phyloP scores from a whole-genome alignment of 2,797 vertebrate species.

The Sebastes paucispinis region DNA sequence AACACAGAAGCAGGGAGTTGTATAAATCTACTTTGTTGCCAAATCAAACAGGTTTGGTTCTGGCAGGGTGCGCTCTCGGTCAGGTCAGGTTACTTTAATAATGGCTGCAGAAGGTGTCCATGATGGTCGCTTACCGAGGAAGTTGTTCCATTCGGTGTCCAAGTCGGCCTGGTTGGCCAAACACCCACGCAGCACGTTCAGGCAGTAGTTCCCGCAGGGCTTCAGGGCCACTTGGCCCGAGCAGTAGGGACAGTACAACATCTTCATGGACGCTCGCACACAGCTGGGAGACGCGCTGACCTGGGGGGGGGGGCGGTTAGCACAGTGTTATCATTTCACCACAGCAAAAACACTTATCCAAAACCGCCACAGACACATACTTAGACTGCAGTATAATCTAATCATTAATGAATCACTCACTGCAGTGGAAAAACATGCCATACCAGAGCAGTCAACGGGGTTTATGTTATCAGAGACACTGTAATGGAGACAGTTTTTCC shows the following conservation, averaged over 20 bases:
- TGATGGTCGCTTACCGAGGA: slow-evolving; percentile 88
- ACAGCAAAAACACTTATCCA: slow-evolving; percentile 33
- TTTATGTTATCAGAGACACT: slow-evolving; percentile 52
- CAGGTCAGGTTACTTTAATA: neutral
- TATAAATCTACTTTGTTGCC: slow-evolving; percentile 10
- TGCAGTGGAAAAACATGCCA: slow-evolving; percentile 55
- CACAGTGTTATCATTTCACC: slow-evolving; percentile 35
- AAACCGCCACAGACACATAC: slow-evolving; percentile 7
- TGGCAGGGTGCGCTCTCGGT: neutral
- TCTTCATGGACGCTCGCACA: slow-evolving; percentile 90
- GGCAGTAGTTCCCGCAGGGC: slow-evolving; percentile 97
- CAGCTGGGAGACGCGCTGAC: slow-evolving; percentile 91
- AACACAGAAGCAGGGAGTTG: neutral
- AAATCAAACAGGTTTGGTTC: slow-evolving; percentile 28
- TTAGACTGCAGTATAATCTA: slow-evolving; percentile 42
- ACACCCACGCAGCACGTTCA: slow-evolving; percentile 96
- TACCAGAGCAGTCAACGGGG: slow-evolving; percentile 27
- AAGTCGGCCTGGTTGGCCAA: slow-evolving; percentile 96
- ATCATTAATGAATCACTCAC: slow-evolving; percentile 55
- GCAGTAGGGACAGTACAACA: slow-evolving; percentile 96
- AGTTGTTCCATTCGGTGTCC: slow-evolving; percentile 96
- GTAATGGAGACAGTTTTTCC: slow-evolving; percentile 23
- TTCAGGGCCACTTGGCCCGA: slow-evolving; percentile 91
- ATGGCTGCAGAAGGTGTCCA: neutral
- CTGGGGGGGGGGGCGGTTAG: slow-evolving; percentile 68